Conservation (phyloP, 2,113 vertebrate genomes). For the Elachura formosa region DNA sequence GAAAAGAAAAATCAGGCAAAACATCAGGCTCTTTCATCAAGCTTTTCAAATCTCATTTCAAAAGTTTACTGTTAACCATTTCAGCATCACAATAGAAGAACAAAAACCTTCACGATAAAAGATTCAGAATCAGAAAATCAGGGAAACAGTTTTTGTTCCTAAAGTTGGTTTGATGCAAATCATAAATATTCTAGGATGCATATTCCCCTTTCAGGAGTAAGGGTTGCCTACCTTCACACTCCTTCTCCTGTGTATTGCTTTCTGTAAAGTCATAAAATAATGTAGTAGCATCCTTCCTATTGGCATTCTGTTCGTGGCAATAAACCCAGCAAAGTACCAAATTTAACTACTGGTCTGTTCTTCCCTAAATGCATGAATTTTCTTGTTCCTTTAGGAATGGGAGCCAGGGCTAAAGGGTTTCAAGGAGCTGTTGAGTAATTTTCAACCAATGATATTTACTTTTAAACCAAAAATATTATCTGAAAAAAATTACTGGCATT, state of each 20-base stretch:
- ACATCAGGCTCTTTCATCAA: slow-evolving; percentile 37
- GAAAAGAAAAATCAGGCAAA: slow-evolving; percentile 53
- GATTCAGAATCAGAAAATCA: not conserved
- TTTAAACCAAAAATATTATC: not conserved
- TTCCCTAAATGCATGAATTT: not conserved
- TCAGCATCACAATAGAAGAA: not conserved
- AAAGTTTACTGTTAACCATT: slow-evolving; percentile 53
- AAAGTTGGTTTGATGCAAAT: not conserved
- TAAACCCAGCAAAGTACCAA: not conserved
- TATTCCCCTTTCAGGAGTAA: not conserved
- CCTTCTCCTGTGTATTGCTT: not conserved
- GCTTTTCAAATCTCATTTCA: slow-evolving; percentile 45
- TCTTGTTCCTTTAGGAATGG: not conserved
- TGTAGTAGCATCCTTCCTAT: not conserved
- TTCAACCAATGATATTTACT: not conserved
- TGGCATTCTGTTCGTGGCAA: not conserved
- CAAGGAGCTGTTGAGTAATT: not conserved
- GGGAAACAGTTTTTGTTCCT: not conserved
- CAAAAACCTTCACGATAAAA: not conserved
- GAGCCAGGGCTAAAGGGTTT: not conserved
- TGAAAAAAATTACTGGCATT: not conserved
- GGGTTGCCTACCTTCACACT: not conserved
- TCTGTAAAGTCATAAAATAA: not conserved
- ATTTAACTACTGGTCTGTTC: not conserved
- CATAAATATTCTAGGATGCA: not conserved